Evolutionary conservation across 2,113 vertebrate species (phyloP).

Genomic region (Oostethus manadensis): DNA sequence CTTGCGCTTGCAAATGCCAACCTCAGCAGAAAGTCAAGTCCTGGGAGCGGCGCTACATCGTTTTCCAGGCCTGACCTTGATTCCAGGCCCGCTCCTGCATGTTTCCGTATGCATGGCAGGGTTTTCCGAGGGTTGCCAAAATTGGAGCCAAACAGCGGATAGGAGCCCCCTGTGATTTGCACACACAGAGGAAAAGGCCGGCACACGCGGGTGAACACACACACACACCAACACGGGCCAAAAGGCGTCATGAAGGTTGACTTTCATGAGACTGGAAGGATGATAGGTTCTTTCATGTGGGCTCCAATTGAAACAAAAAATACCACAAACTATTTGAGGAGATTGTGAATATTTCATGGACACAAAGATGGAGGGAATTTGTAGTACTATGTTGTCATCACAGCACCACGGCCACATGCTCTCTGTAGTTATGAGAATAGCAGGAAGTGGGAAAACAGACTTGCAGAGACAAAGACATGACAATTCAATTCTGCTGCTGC

Average conservation of each 20-base stretch:
- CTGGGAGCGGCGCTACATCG: conserved; percentile 56
- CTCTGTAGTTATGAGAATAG: not conserved
- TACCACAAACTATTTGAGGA: not conserved
- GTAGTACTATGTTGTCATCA: not conserved
- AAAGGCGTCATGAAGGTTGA: conserved; percentile 56
- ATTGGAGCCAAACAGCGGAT: conserved; percentile 61
- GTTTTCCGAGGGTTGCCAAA: conserved; percentile 59
- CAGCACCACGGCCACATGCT: conserved; percentile 6
- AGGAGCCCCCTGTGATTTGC: conserved; percentile 52
- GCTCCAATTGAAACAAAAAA: conserved; percentile 2
- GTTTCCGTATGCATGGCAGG: conserved; percentile 69
- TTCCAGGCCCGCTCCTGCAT: conserved; percentile 67
- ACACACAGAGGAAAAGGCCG: conserved; percentile 29
- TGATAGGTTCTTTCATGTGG: conserved; percentile 18
- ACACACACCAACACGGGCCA: conserved; percentile 32
- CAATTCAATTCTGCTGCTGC: no score
- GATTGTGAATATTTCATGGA: not conserved
- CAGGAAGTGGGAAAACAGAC: no score
- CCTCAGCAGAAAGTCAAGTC: conserved; percentile 69
- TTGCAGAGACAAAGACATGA: no score
- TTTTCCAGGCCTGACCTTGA: conserved; percentile 70
- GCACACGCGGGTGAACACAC: conserved; percentile 48
- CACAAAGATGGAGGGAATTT: not conserved
- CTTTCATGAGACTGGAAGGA: conserved; percentile 19
- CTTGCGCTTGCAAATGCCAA: conserved; percentile 50